Conservation (phyloP, 2,113 vertebrate species). For the Limanda limanda region DNA sequence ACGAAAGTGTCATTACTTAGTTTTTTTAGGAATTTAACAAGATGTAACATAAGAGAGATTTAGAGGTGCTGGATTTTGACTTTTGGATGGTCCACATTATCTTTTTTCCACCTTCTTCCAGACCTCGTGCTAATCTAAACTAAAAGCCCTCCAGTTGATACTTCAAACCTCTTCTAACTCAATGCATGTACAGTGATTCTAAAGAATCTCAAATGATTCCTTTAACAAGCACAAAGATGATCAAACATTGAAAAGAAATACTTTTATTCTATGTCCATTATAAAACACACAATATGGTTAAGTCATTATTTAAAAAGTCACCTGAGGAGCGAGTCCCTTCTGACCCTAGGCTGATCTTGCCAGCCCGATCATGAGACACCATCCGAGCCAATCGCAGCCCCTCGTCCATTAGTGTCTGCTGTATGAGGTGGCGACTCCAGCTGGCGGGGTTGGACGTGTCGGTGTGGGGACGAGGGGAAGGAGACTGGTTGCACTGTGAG, state of each 20-base stretch:
- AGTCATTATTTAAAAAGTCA: conserved; percentile 71
- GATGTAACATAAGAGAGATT: background rate
- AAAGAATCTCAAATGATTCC: background rate
- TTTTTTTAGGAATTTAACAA: background rate
- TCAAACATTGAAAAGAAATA: conserved; percentile 8
- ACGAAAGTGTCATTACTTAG: too few species aligned
- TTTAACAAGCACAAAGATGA: background rate
- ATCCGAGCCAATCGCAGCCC: conserved; percentile 95
- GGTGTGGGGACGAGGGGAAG: conserved; percentile 83
- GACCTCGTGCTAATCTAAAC: background rate
- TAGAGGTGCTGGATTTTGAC: background rate
- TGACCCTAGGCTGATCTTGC: conserved; percentile 88
- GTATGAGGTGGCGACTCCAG: conserved; percentile 96
- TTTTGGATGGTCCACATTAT: background rate
- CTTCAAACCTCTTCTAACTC: background rate
- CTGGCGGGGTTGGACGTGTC: conserved; percentile 87
- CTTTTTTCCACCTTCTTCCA: background rate
- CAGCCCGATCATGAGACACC: conserved; percentile 90
- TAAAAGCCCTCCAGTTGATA: background rate
- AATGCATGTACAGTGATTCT: background rate
- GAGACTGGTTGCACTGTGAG: conserved; percentile 82
- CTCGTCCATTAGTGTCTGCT: conserved; percentile 97
- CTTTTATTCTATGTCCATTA: conserved; percentile 38
- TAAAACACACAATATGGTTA: conserved; percentile 17
- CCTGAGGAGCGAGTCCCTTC: conserved; percentile 88